Conservation (phyloP, 2,888 invertebrate species). For the Tortrix viridana region DNA sequence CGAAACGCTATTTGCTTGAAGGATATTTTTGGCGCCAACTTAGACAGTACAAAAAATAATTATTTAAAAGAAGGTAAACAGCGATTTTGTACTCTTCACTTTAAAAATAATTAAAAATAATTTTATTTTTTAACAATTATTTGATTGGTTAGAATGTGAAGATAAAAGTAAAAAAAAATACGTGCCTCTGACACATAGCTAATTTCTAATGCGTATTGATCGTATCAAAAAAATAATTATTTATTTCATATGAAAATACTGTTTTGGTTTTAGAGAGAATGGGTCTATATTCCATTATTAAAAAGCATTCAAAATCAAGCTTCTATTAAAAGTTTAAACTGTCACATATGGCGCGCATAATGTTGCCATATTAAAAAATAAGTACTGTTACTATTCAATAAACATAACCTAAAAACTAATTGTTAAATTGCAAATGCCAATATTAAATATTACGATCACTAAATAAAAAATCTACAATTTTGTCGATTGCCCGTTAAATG, state of each 20-base stretch:
- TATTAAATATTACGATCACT: conserved; percentile 24
- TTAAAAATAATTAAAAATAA: neutral
- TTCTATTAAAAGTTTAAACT: conserved; percentile 13
- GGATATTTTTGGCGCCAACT: too few relatives aligned
- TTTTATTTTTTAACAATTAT: too few relatives aligned
- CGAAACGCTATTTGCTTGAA: too few relatives aligned
- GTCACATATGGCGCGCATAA: conserved; percentile 37
- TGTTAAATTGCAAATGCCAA: conserved; percentile 37
- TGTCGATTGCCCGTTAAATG: conserved; percentile 26
- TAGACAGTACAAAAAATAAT: neutral
- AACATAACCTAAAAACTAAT: conserved; percentile 28
- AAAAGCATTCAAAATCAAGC: conserved; percentile 10
- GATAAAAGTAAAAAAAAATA: neutral
- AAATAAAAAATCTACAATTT: conserved; percentile 23
- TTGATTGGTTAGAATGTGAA: neutral
- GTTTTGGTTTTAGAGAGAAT: conserved; percentile 18
- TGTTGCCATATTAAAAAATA: conserved; percentile 48
- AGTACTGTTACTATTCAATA: conserved; percentile 32
- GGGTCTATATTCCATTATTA: neutral
- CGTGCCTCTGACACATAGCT: too few relatives aligned
- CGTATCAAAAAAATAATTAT: conserved; percentile 8
- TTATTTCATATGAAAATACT: conserved; percentile 33
- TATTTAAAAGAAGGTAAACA: neutral
- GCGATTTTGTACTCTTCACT: conserved; percentile 12
- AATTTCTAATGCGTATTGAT: neutral